A percentile compares a stretch with the other conserved stretches of the same genome.
These are phyloP conservation scores for Podilymbus podiceps DNA, from an alignment of 2,113 vertebrate species.

Conservation along the genomic window DNA sequence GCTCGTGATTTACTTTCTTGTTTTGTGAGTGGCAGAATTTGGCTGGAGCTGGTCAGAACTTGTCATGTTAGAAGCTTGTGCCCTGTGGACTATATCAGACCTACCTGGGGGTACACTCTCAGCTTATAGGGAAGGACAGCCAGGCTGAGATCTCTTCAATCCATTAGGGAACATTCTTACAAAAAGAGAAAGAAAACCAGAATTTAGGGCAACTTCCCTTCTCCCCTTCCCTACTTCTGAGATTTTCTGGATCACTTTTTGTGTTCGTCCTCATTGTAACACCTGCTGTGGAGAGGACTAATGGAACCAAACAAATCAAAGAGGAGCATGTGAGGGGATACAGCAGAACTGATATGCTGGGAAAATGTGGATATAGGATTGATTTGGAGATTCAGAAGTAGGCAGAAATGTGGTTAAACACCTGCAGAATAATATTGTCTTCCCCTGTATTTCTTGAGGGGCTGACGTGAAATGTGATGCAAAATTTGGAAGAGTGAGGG, in stretches of 20 bases:
- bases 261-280: background rate
- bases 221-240: background rate
- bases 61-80: background rate
- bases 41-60: background rate
- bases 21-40: slow-evolving; percentile 1
- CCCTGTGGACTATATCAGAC: background rate
- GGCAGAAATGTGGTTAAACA: background rate
- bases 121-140: background rate
- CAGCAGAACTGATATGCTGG: background rate
- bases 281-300: background rate
- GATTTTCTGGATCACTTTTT: background rate
- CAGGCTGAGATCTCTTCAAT: background rate
- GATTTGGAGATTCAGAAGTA: background rate
- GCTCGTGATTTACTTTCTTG: slow-evolving; percentile 5
- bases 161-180: background rate
- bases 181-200: background rate
- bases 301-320: background rate
- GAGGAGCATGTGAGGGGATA: background rate
- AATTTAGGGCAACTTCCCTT: background rate
- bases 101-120: background rate
- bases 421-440: background rate
- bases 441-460: background rate
- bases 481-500: background rate
- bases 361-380: background rate
- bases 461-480: background rate